Conservation (phyloP, 2,113 vertebrate species). For the Colistium nudipinnis region DNA sequence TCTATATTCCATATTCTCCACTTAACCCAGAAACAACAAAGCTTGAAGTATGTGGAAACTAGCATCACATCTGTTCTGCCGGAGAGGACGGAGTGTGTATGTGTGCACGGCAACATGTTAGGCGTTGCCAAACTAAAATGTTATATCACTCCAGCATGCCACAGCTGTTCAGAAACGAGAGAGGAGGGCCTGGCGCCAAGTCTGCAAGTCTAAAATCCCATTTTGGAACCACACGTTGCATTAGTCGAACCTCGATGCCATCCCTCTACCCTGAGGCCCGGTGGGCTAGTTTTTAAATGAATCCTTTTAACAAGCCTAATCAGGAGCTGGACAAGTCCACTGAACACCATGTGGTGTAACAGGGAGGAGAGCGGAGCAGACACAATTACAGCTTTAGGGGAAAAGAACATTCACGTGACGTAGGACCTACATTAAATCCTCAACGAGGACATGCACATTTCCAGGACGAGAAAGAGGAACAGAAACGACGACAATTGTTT, state of each 20-base stretch:
- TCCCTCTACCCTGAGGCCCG: conserved; percentile 53
- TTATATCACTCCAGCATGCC: conserved; percentile 49
- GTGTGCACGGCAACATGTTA: conserved; percentile 5
- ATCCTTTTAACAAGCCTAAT: conserved; percentile 74
- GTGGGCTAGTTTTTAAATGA: conserved; percentile 70
- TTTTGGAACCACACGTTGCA: conserved; percentile 66
- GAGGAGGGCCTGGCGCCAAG: conserved; percentile 40
- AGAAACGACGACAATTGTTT: conserved; percentile 12
- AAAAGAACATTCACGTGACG: conserved; percentile 28
- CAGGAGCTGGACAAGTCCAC: conserved; percentile 50
- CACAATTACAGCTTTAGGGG: conserved; percentile 29
- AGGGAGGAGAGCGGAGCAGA: conserved; percentile 7
- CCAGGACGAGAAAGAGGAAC: background rate
- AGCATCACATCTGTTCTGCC: conserved; percentile 55
- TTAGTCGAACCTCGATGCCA: conserved; percentile 67
- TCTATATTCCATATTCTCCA: conserved; percentile 28
- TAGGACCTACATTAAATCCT: background rate
- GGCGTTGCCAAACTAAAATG: conserved; percentile 40
- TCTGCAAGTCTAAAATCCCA: conserved; percentile 55
- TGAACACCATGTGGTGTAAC: conserved; percentile 25
- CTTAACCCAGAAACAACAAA: conserved; percentile 48
- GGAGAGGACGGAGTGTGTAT: conserved; percentile 17
- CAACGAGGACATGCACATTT: background rate
- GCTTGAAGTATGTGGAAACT: conserved; percentile 39
- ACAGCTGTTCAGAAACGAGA: conserved; percentile 60